These are phyloP conservation scores for Nasonia giraulti DNA, from an alignment of 1,140 invertebrate species.

Conservation along the genomic window DNA sequence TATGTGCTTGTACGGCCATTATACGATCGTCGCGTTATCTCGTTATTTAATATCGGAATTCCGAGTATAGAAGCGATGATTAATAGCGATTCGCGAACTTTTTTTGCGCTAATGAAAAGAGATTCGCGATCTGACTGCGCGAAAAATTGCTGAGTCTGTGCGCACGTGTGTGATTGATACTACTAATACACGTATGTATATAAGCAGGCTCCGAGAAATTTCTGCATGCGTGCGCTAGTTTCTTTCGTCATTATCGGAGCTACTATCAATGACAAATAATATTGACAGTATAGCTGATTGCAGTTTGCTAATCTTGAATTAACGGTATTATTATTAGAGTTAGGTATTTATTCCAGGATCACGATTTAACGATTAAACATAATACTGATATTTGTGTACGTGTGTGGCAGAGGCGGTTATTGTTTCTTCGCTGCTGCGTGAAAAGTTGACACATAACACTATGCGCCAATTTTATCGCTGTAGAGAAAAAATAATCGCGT, in stretches of 20 bases:
- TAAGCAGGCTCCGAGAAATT: neutral
- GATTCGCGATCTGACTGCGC: neutral
- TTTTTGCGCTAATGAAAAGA: neutral
- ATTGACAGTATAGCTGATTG: neutral
- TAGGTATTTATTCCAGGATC: neutral
- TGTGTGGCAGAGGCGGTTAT: too few species aligned
- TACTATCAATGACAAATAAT: constrained; percentile 2
- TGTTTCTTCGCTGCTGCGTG: too few species aligned
- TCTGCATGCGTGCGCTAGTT: neutral
- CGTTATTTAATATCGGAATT: neutral
- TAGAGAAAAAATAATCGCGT: too few species aligned
- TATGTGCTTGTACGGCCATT: neutral
- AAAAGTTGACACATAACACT: too few species aligned
- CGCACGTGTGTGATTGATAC: neutral
- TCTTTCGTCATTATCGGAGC: neutral
- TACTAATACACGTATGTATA: neutral
- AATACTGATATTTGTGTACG: too few species aligned
- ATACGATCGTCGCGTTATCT: neutral
- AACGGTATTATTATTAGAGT: neutral
- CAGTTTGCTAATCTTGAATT: neutral
- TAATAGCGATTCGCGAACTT: neutral
- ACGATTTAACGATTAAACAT: neutral
- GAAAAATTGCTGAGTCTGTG: neutral
- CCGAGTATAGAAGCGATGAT: neutral
- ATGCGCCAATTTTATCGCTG: too few species aligned